Percentiles rank a stretch among this genome's conserved stretches.
These are phyloP conservation scores for Andinoacara biseriatus DNA, from an alignment of 2,113 vertebrate genomes.

Conservation along the genomic window DNA sequence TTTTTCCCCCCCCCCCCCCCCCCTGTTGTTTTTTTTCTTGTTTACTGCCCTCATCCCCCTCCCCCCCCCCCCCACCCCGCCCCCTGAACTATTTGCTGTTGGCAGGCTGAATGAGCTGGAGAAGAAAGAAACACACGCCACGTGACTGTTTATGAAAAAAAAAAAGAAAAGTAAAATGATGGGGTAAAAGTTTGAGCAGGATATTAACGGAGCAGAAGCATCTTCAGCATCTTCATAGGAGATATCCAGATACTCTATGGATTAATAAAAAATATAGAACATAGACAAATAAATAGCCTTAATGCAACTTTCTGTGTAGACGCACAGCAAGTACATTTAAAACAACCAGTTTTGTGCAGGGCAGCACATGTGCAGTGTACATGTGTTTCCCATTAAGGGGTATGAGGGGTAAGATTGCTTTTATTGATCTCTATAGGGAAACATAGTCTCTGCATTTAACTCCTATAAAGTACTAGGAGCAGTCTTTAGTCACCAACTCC, in stretches of 20 bases:
- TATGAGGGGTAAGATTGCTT: background rate
- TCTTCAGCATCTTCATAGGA: background rate
- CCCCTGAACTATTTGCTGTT: constrained; percentile 25
- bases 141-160: background rate
- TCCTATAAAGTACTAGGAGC: background rate
- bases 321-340: background rate
- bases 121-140: background rate
- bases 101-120: constrained; percentile 28
- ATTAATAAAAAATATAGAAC: background rate
- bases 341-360: background rate
- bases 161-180: background rate
- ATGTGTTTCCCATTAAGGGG: background rate
- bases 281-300: background rate
- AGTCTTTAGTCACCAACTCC: background rate
- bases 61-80: background rate
- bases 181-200: background rate
- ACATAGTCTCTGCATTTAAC: background rate
- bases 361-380: background rate
- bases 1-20: constrained; percentile 16
- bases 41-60: constrained; percentile 36
- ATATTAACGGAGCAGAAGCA: background rate
- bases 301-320: background rate
- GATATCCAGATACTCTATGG: background rate
- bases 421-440: background rate
- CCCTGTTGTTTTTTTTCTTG: constrained; percentile 30